Percentiles rank a stretch among this genome's conserved stretches.
phyloP scores from a whole-genome alignment of 1,140 invertebrate species.

The Saccostrea glomerata region DNA sequence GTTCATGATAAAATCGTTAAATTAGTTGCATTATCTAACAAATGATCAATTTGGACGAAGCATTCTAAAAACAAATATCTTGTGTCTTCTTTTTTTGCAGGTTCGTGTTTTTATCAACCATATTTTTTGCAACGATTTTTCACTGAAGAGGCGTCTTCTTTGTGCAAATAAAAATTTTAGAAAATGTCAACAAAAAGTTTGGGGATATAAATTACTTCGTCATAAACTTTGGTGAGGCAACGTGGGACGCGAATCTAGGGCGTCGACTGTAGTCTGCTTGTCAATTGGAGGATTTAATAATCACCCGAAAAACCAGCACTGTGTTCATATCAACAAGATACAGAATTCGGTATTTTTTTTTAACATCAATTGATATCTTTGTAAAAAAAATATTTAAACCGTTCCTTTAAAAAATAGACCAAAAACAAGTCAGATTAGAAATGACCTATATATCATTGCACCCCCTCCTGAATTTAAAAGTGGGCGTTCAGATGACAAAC shows the following conservation, averaged over 20 bases:
- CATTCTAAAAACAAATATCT: too few species aligned
- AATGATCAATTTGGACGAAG: too few species aligned
- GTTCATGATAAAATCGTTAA: too few species aligned
- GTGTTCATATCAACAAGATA: not conserved
- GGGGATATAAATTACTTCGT: conserved; percentile 17
- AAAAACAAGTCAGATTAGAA: not conserved
- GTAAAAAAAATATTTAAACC: not conserved
- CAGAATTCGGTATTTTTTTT: conserved; percentile 8
- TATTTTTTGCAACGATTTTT: not conserved
- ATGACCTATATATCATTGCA: not conserved
- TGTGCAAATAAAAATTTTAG: conserved; percentile 18
- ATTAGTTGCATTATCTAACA: too few species aligned
- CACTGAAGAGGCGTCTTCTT: not conserved
- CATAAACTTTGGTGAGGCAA: not conserved
- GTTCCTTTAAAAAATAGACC: not conserved
- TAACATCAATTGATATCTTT: too few species aligned
- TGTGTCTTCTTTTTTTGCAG: too few species aligned
- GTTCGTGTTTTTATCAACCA: not conserved
- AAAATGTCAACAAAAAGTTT: not conserved
- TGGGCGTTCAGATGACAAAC: not conserved
- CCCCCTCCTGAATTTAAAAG: not conserved
- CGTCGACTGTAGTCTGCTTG: not conserved
- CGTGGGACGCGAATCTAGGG: not conserved
- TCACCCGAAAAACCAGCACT: not conserved
- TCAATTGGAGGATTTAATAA: not conserved